Conservation (phyloP, 2,113 vertebrate genomes). For the Xerus inauris region DNA sequence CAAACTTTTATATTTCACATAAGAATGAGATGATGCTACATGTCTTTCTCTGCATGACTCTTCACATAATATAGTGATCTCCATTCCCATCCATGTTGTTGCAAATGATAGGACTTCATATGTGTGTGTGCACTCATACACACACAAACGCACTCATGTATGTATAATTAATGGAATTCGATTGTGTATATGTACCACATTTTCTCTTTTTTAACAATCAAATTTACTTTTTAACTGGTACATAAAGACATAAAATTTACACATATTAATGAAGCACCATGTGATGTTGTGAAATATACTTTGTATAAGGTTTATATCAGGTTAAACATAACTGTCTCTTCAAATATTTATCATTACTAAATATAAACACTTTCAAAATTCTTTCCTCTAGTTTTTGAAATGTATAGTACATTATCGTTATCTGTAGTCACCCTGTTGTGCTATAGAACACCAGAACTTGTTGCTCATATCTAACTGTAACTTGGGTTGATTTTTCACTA, state of each 20-base stretch:
- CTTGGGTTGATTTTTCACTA: background rate
- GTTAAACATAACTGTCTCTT: background rate
- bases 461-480: background rate
- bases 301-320: background rate
- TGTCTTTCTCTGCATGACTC: background rate
- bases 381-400: background rate
- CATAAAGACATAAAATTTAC: background rate
- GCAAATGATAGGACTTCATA: background rate
- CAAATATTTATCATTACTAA: background rate
- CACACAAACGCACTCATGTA: background rate
- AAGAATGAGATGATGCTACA: background rate
- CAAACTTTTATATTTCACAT: background rate
- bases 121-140: too few species aligned
- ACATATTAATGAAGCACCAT: background rate
- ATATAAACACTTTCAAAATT: background rate
- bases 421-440: background rate
- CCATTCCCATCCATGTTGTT: background rate
- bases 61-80: background rate
- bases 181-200: background rate
- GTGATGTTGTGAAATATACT: background rate
- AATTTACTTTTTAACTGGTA: background rate
- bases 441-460: background rate
- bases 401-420: background rate
- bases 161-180: background rate
- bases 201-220: background rate